phyloP scores from a whole-genome alignment of 2,888 invertebrate species.

The Hecatera dysodea region DNA sequence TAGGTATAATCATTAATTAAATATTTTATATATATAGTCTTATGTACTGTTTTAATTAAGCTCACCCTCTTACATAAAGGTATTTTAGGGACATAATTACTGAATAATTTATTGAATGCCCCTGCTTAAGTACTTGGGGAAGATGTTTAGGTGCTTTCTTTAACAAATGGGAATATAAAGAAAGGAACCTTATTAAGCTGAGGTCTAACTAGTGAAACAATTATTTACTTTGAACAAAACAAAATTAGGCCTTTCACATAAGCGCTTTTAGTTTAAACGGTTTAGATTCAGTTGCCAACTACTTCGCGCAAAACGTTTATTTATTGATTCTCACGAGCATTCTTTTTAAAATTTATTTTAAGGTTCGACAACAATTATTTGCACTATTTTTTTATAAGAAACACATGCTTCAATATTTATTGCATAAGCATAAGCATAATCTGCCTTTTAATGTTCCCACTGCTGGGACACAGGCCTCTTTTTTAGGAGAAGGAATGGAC shows the following conservation, averaged over 20 bases:
- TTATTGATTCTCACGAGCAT: too few relatives aligned
- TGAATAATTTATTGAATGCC: constrained; percentile 60
- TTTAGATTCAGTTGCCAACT: background rate
- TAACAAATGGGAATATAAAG: constrained; percentile 17
- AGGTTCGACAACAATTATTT: too few relatives aligned
- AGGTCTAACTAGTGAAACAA: background rate
- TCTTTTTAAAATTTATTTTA: too few relatives aligned
- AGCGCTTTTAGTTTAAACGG: background rate
- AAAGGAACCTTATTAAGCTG: background rate
- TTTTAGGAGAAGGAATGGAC: too few relatives aligned
- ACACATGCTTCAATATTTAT: too few relatives aligned
- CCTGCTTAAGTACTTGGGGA: constrained; percentile 12
- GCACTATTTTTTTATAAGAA: too few relatives aligned
- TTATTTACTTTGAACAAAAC: background rate
- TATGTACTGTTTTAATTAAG: constrained; percentile 64
- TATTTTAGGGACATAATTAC: constrained; percentile 56
- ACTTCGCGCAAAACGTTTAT: background rate
- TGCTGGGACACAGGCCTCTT: too few relatives aligned
- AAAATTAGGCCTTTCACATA: background rate
- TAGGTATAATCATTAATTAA: constrained; percentile 55
- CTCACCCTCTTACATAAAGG: constrained; percentile 44
- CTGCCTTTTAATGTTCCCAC: too few relatives aligned
- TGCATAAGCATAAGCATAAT: too few relatives aligned
- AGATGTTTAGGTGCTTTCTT: constrained; percentile 11
- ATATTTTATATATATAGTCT: constrained; percentile 46